These are phyloP conservation scores for Chelonus formosanus DNA, from an alignment of 2,888 invertebrate genomes.

Conservation along the genomic window DNA sequence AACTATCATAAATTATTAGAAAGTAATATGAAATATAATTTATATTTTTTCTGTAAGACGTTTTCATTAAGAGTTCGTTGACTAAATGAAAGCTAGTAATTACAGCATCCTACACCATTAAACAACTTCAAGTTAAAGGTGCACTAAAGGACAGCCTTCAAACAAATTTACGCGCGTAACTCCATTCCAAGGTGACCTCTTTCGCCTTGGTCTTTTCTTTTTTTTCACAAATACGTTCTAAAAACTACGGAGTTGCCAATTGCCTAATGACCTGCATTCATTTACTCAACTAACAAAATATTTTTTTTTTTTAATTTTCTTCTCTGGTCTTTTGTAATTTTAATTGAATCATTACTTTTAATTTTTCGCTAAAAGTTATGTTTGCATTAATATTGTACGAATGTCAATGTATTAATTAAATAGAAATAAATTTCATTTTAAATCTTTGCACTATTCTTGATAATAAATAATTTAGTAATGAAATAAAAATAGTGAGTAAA, in stretches of 20 bases:
- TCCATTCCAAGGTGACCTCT: no score
- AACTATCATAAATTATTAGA: no score
- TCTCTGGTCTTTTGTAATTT: not conserved
- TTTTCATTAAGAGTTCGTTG: constrained; percentile 18
- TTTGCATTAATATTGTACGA: no score
- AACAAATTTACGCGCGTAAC: constrained; percentile 26
- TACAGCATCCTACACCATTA: constrained; percentile 11
- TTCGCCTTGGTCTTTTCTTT: constrained; percentile 10
- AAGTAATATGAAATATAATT: no score
- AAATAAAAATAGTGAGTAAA: no score
- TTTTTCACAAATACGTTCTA: constrained; percentile 12
- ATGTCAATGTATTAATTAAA: no score
- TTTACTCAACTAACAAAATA: constrained; percentile 18
- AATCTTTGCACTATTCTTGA: no score
- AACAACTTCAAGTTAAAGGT: constrained; percentile 7
- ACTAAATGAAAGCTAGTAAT: constrained; percentile 18
- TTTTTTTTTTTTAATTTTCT: constrained; percentile 8
- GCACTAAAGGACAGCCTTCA: constrained; percentile 18
- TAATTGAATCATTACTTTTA: constrained; percentile 13
- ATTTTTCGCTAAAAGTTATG: no score
- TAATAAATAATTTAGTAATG: no score
- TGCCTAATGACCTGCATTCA: constrained; percentile 26
- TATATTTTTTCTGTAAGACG: no score
- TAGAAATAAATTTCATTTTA: no score
- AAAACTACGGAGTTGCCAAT: constrained; percentile 26